Conservation (phyloP, 2,113 vertebrate species). For the Plestiodon gilberti region DNA sequence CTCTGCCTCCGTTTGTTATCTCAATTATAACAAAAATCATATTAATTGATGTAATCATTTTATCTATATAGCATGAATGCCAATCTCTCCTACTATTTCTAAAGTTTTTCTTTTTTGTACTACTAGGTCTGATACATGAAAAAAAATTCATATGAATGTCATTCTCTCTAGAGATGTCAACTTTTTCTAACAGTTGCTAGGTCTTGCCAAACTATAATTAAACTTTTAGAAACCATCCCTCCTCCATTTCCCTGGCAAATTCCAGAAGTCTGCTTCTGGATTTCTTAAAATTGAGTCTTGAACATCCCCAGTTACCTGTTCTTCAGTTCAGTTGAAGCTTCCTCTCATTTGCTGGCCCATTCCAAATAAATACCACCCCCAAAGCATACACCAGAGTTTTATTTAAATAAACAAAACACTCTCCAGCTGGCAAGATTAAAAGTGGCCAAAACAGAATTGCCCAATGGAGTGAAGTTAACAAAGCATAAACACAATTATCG, state of each 20-base stretch:
- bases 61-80: not conserved
- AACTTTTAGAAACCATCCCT: not conserved
- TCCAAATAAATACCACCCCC: not conserved
- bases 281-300: not conserved
- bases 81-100: no score
- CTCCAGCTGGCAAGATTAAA: not conserved
- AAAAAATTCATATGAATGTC: no score
- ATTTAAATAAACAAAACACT: not conserved
- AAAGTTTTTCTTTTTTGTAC: no score
- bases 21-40: not conserved
- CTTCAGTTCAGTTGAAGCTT: not conserved
- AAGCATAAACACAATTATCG: constrained; percentile 1
- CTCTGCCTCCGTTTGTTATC: not conserved
- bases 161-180: no score
- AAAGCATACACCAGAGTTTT: not conserved
- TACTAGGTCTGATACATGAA: no score
- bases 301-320: not conserved
- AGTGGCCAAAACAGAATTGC: not conserved
- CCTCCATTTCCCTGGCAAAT: not conserved
- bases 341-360: not conserved
- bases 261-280: not conserved
- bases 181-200: not conserved
- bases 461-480: constrained; percentile 11
- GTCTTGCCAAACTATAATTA: not conserved
- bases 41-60: not conserved